Conservation (phyloP, 2,888 invertebrate genomes). For the Tenthredo distinguenda region DNA sequence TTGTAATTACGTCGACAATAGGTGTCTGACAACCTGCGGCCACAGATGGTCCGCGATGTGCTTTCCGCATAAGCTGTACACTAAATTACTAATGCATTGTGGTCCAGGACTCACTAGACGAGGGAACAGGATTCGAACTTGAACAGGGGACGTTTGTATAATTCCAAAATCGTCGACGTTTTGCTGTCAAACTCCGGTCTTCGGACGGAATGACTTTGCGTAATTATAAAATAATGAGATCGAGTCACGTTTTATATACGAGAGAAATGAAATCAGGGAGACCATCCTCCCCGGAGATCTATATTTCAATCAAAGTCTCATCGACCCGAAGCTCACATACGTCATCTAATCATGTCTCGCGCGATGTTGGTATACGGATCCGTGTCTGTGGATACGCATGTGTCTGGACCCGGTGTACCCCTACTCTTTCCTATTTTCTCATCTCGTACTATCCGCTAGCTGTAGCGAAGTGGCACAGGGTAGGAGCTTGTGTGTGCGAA, state of each 20-base stretch:
- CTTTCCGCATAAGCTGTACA: conserved; percentile 33
- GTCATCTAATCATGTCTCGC: background rate
- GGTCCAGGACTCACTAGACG: background rate
- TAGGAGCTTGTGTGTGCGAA: background rate
- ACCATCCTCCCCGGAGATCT: too few species aligned
- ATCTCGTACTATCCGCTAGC: background rate
- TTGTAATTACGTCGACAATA: conserved; percentile 53
- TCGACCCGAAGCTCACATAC: background rate
- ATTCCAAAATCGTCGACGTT: background rate
- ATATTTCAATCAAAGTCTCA: background rate
- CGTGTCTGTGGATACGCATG: background rate
- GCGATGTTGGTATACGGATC: background rate
- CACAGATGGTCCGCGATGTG: conserved; percentile 46
- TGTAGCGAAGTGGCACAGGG: conserved; percentile 15
- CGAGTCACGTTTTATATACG: background rate
- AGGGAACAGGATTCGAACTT: background rate
- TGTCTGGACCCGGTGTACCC: background rate
- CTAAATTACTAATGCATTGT: conserved; percentile 47
- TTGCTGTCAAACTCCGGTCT: background rate
- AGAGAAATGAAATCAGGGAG: background rate
- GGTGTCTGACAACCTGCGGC: conserved; percentile 57
- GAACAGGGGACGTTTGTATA: background rate
- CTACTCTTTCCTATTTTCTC: conserved; percentile 13
- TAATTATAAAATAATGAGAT: background rate
- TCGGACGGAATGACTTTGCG: background rate